These are phyloP conservation scores for Peromyscus nudipes DNA, from an alignment of 2,797 vertebrate species.

Conservation along the genomic window DNA sequence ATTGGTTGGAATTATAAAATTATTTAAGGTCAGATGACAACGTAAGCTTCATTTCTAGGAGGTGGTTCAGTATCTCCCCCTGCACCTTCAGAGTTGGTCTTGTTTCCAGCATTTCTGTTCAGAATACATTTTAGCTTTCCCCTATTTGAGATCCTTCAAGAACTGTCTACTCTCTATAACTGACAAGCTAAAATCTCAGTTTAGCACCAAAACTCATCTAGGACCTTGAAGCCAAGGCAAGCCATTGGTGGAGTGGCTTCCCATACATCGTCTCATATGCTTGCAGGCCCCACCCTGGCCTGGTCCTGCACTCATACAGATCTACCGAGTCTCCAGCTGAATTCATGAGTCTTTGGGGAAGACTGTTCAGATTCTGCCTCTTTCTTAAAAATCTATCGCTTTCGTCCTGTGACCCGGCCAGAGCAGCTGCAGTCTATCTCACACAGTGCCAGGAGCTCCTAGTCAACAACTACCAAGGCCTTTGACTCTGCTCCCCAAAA, in stretches of 20 bases:
- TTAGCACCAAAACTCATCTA: background rate
- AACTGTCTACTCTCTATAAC: background rate
- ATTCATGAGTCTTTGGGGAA: background rate
- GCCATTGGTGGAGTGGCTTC: background rate
- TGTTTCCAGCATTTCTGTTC: background rate
- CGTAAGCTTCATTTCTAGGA: background rate
- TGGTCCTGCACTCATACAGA: background rate
- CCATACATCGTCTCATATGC: accelerated
- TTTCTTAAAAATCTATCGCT: background rate
- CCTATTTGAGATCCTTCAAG: background rate
- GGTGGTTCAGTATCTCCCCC: too few relatives aligned
- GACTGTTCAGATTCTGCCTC: background rate
- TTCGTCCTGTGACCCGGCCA: background rate
- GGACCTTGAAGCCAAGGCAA: background rate
- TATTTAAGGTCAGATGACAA: background rate
- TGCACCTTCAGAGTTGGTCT: background rate
- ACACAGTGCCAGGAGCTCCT: background rate
- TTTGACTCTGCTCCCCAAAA: background rate
- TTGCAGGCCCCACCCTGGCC: background rate
- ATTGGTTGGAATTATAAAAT: background rate
- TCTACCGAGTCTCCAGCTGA: background rate
- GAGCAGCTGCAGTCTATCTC: background rate
- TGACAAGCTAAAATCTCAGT: background rate
- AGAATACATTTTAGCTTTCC: background rate
- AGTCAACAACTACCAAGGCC: background rate